These are phyloP conservation scores for Chloromyia formosa DNA, from an alignment of 2,888 invertebrate genomes.

Conservation along the genomic window DNA sequence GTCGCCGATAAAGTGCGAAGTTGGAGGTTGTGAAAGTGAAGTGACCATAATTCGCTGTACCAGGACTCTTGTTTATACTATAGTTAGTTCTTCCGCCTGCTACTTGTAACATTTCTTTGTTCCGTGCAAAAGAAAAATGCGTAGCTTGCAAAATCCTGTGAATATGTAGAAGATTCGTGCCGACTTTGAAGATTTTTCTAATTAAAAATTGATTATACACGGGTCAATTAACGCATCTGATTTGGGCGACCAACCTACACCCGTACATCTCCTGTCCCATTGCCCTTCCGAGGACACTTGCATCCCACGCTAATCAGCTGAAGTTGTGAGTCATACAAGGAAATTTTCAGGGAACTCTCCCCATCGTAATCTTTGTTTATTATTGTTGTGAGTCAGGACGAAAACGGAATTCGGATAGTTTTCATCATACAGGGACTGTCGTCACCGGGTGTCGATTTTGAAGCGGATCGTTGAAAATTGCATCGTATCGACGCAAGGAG, in stretches of 20 bases:
- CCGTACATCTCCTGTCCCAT: neutral
- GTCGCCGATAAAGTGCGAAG: neutral
- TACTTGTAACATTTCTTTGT: no score
- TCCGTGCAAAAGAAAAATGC: no score
- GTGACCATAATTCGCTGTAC: neutral
- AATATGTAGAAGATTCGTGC: constrained; percentile 15
- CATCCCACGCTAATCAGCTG: constrained; percentile 34
- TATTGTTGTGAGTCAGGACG: constrained; percentile 1
- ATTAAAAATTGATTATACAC: constrained; percentile 7
- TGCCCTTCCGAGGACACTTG: constrained; percentile 9
- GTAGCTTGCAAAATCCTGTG: neutral
- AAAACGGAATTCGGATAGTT: neutral
- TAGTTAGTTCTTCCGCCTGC: no score
- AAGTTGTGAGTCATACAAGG: constrained; percentile 30
- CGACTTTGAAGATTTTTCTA: neutral
- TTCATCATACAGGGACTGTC: neutral
- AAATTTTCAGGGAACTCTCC: constrained; percentile 16
- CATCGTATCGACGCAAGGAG: neutral
- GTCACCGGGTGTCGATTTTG: neutral
- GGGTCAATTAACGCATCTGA: no score
- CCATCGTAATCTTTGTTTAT: constrained; percentile 19
- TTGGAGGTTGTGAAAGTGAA: neutral
- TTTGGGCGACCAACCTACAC: neutral
- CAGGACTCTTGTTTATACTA: no score
- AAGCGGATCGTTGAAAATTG: neutral